Conservation (phyloP, 2,797 vertebrate genomes). For the Microchirus variegatus region DNA sequence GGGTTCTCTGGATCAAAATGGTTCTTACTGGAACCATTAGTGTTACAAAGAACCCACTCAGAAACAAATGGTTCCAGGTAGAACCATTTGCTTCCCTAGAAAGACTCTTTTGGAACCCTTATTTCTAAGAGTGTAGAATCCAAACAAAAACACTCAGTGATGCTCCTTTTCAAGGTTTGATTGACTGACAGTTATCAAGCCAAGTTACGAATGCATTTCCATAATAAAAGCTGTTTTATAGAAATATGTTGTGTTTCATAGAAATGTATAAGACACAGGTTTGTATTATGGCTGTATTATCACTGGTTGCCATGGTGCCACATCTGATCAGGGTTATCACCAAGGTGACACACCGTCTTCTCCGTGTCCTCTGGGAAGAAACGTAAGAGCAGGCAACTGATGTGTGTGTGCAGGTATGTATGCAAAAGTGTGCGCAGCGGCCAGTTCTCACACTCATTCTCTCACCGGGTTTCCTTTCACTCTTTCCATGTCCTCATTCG, state of each 20-base stretch:
- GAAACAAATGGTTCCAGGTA: no score
- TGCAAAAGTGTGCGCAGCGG: constrained; percentile 7
- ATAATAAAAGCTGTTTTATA: neutral
- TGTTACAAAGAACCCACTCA: no score
- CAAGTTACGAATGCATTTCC: no score
- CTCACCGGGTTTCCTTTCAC: constrained; percentile 40
- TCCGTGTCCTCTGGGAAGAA: constrained; percentile 51
- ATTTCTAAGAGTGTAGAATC: no score
- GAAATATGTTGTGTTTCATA: neutral
- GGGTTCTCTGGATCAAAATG: no score
- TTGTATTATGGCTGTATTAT: constrained; percentile 32
- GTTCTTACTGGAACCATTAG: no score
- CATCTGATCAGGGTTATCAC: constrained; percentile 56
- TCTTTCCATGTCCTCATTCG: constrained; percentile 78
- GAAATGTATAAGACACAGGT: neutral
- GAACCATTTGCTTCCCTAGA: no score
- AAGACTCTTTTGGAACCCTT: no score
- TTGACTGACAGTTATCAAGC: neutral
- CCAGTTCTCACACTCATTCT: constrained; percentile 33
- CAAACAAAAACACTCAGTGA: no score
- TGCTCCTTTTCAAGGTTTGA: no score
- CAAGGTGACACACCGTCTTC: constrained; percentile 55
- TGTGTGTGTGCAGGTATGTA: constrained; percentile 42
- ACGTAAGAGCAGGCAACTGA: constrained; percentile 44
- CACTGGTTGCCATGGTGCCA: constrained; percentile 45